Evolutionary conservation across 1,140 invertebrate genomes (phyloP).

Genomic region (Platorchestia sp.): DNA sequence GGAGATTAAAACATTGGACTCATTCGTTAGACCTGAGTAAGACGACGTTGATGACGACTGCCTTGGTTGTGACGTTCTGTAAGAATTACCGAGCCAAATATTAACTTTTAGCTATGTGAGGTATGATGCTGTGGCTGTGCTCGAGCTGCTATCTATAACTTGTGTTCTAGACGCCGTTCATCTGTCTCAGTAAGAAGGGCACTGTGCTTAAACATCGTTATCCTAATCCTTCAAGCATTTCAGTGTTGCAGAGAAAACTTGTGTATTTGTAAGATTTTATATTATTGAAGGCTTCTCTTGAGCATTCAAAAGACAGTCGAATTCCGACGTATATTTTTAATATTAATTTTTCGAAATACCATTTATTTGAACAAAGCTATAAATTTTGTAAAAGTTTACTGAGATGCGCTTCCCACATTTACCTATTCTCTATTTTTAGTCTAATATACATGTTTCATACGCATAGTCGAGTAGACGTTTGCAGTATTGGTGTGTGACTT

Average conservation of each 20-base stretch:
- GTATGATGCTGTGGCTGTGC: neutral
- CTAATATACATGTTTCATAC: neutral
- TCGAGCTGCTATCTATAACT: neutral
- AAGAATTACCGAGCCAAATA: conserved; percentile 18
- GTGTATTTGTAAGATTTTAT: neutral
- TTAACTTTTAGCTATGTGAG: neutral
- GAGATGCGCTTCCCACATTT: neutral
- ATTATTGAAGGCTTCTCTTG: neutral
- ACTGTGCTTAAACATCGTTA: neutral
- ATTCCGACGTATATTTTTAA: conserved; percentile 2
- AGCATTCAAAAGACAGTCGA: conserved; percentile 7
- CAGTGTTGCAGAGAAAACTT: neutral
- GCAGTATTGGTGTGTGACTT: neutral
- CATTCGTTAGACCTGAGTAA: neutral
- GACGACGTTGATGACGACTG: neutral
- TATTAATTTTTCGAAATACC: neutral
- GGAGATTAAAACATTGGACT: neutral
- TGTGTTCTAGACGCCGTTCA: neutral
- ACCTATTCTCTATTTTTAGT: neutral
- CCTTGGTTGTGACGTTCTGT: conserved; percentile 18
- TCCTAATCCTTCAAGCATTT: neutral
- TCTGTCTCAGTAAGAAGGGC: neutral
- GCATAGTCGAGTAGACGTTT: neutral
- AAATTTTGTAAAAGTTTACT: neutral
- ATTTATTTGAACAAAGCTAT: conserved; percentile 1